phyloP scores from a whole-genome alignment of 2,888 invertebrate species.

The Agrotis clavis region DNA sequence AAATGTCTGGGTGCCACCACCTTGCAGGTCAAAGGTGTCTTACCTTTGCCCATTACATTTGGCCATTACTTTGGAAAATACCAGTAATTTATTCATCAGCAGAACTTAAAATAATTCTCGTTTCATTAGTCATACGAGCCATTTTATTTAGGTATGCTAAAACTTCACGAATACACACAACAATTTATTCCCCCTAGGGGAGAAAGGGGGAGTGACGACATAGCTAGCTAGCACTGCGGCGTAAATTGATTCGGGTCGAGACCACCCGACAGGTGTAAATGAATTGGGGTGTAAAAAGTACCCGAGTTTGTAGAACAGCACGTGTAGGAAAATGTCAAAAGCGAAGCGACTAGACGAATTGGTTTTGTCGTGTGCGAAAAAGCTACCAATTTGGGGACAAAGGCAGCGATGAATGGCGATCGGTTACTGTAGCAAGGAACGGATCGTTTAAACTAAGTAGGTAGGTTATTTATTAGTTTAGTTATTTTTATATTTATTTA shows the following conservation, averaged over 20 bases:
- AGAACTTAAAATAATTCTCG: not conserved
- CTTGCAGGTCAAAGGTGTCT: not conserved
- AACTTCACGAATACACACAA: constrained; percentile 21
- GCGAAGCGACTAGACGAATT: constrained; percentile 27
- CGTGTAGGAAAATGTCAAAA: constrained; percentile 33
- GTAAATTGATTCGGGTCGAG: constrained; percentile 76
- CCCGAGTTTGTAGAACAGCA: constrained; percentile 37
- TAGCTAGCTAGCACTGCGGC: constrained; percentile 32
- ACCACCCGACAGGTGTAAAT: constrained; percentile 74
- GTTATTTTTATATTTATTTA: too few relatives aligned
- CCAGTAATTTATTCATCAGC: not conserved
- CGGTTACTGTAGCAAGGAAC: not conserved
- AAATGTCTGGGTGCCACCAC: not conserved
- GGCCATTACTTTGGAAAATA: too few relatives aligned
- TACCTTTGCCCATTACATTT: too few relatives aligned
- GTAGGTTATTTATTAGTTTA: not conserved
- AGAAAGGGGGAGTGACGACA: constrained; percentile 16
- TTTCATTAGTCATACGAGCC: constrained; percentile 9
- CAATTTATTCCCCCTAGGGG: constrained; percentile 34
- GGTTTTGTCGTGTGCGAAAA: constrained; percentile 1
- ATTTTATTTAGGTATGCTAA: constrained; percentile 16
- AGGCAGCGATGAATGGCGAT: not conserved
- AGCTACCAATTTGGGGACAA: constrained; percentile 1
- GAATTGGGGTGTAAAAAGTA: constrained; percentile 71
- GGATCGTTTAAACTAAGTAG: not conserved